These are phyloP conservation scores for Hydriomena furcata DNA, from an alignment of 2,888 invertebrate species.

Conservation along the genomic window DNA sequence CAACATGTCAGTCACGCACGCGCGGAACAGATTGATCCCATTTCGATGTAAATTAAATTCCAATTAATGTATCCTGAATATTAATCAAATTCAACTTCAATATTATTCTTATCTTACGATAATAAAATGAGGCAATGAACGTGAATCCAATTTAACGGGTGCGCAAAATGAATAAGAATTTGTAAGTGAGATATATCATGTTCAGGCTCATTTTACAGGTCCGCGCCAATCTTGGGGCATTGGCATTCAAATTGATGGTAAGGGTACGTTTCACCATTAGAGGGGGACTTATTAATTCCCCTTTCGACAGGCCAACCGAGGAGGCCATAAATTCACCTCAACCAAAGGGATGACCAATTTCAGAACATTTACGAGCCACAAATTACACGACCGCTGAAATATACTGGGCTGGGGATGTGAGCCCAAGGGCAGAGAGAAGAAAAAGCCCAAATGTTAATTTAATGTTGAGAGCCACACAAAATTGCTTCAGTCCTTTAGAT, in stretches of 20 bases:
- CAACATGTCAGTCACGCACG: conserved; percentile 18
- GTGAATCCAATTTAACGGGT: conserved; percentile 65
- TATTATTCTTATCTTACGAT: conserved; percentile 39
- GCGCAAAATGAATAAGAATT: conserved; percentile 69
- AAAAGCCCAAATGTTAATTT: conserved; percentile 82
- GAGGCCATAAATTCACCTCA: conserved; percentile 82
- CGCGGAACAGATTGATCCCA: conserved; percentile 17
- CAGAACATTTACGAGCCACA: conserved; percentile 84
- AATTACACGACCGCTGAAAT: conserved; percentile 83
- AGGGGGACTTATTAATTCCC: conserved; percentile 83
- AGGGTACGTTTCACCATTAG: conserved; percentile 83
- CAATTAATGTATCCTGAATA: conserved; percentile 30
- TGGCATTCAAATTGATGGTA: conserved; percentile 82
- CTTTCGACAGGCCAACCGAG: conserved; percentile 83
- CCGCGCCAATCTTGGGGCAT: conserved; percentile 77
- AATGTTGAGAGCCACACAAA: conserved; percentile 78
- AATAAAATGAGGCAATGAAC: conserved; percentile 60
- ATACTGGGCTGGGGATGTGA: conserved; percentile 73
- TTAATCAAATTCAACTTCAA: conserved; percentile 38
- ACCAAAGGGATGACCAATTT: conserved; percentile 84
- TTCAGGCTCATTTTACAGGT: conserved; percentile 69
- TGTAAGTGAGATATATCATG: conserved; percentile 74
- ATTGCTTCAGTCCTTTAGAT: conserved; percentile 74
- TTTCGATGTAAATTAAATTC: conserved; percentile 30
- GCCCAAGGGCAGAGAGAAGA: conserved; percentile 64